Base-by-base conservation (phyloP, 2,797 vertebrate species). In the Micrastur ruficollis region DNA sequence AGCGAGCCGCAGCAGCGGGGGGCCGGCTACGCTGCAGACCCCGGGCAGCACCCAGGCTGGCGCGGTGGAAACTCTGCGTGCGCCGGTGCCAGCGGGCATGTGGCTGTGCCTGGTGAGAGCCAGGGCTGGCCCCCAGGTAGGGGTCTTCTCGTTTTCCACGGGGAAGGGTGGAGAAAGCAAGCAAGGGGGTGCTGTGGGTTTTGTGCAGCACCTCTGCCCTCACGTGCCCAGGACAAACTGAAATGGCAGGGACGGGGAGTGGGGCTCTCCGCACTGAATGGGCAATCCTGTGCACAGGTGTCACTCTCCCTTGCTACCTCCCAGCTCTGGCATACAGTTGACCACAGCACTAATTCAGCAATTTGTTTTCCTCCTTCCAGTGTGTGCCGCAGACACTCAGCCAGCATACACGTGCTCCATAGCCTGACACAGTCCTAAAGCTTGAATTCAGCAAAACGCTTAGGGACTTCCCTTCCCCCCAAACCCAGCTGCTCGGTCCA, bases 1-100 rank as follows among this genome's bases (percentile, higher is more conserved):
- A 98, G 97, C 66, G 95, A 98, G 95, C 96, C 93, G 46, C 94
- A 97, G 97, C 96, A 95, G 96, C 88, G 59, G 97, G 97, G 95
- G 96, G 96, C 93, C 49, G 47, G 89, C 91, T 75, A n/a, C 72
- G 25, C 81, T 4, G 5, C 91, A 38, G 42, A 29, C 55, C 92
- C 82, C n/a, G 29, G 83, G 81, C 82, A 90, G 66, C 5, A 3
- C 92, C 96, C 92, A 81, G 78, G 74, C 80, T 91, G 93, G 96
- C 13, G 66, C 5, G 22, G 40, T 81, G 84, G 71, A 94, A 94
- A 91, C 36, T 74, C 53, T n/a, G 42, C 8, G 1, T 34, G 49
- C 0, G 0, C 32, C 1, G 3, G 26, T 81, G 86, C 81, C 78
- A 46, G 53, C 0, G 1, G 67, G 52, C 67, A 58, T 12, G 81